Evolutionary conservation across 2,797 vertebrate genomes (phyloP), one percentile per base, ranked within the genome.

Genomic region (Micropoecilia bifurca): DNA sequence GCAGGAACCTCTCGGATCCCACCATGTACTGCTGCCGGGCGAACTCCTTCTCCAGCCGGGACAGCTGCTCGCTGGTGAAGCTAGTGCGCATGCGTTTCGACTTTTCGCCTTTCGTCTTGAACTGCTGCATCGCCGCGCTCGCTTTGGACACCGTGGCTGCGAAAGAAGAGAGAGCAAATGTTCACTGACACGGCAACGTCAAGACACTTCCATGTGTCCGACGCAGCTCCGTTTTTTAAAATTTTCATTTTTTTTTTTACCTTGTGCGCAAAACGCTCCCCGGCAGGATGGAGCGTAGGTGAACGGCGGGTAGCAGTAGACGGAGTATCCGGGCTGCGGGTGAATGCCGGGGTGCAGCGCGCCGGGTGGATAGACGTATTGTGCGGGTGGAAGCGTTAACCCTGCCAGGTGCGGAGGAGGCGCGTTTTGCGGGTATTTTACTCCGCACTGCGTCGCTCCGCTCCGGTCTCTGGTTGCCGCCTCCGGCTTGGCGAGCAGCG

Each of bases 1-100:
- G 92, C 33, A 97, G 93, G 85, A 97, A 96, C 66, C 96, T 87
- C 90, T 97, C 96, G 0, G 95, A 96, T 1, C 97, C 97, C 43
- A 97, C 96, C 96, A 97, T 96, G 92, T 97, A 97, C 93, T 96
- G 97, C 92, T 97, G 97, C 73, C 96, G 95, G 0, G 96, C 85
- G 7, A 97, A 97, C 90, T 97, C 96, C 87, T 96, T 95, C 94
- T 97, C 97, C 92, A 97, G 87, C 20, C 95, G 92, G 13, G 96
- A 95, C 74, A 97, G 92, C 88, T 97, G 97, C 76, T 97, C 96
- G 25, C 96, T 96, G 89, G 95, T 97, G 91, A 97, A 97, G 78
- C 95, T 96, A 68, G 96, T 97, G 80, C 96, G 93, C 93, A 96
- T 96, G 0, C 96, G 90, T 73, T 97, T 97, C 20, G 96, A 96